Evolutionary conservation across 2,888 invertebrate species (phyloP).

Genomic region (Ypsolopha sequella): DNA sequence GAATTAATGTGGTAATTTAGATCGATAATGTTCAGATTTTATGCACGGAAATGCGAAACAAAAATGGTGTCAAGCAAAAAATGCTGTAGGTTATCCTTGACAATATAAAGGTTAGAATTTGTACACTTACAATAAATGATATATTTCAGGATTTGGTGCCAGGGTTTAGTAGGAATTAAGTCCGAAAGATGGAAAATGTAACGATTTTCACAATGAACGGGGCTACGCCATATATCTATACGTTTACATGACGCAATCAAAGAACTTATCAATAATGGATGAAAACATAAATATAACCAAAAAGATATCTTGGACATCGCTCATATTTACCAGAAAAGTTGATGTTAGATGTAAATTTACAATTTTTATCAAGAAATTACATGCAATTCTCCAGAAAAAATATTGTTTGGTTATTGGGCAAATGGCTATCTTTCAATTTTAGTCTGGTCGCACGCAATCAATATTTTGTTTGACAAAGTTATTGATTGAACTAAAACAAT

Average conservation of each 20-base stretch:
- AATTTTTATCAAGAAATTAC: not conserved
- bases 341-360: not conserved
- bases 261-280: conserved; percentile 47
- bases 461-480: no score
- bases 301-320: conserved; percentile 23
- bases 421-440: conserved; percentile 44
- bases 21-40: conserved; percentile 22
- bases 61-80: conserved; percentile 61
- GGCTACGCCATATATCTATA: conserved; percentile 36
- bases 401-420: conserved; percentile 32
- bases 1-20: not conserved
- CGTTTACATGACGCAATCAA: conserved; percentile 67
- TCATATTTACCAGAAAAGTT: conserved; percentile 25
- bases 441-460: not conserved
- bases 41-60: conserved; percentile 40
- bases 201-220: conserved; percentile 20
- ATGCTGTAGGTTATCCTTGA: conserved; percentile 57
- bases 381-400: not conserved
- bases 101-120: conserved; percentile 47
- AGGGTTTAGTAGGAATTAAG: conserved; percentile 5
- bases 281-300: conserved; percentile 62
- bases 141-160: conserved; percentile 2
- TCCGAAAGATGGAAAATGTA: conserved; percentile 10
- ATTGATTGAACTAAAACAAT: no score
- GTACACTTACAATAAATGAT: not conserved